phyloP scores from a whole-genome alignment of 2,888 invertebrate species.

The Gerris lacustris region DNA sequence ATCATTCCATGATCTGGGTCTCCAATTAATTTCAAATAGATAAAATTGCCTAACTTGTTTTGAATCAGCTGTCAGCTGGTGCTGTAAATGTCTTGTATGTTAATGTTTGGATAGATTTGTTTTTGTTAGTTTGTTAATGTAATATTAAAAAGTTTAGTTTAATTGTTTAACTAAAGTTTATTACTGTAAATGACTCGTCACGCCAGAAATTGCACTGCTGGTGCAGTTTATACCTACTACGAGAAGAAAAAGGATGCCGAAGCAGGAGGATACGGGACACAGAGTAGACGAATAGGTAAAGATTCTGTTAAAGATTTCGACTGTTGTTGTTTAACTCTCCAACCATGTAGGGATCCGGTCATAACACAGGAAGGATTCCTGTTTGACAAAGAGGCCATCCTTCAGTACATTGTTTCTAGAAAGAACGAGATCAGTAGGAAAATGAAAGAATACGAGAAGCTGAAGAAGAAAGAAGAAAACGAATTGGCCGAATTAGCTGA shows the following conservation, averaged over 20 bases:
- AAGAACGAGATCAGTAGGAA: slow-evolving; percentile 82
- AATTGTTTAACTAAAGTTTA: no score
- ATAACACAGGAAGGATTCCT: slow-evolving; percentile 85
- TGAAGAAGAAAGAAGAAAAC: slow-evolving; percentile 58
- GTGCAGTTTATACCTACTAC: slow-evolving; percentile 95
- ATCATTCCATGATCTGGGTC: no score
- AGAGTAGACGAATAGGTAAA: slow-evolving; percentile 75
- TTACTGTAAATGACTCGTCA: slow-evolving; percentile 69
- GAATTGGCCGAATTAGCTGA: slow-evolving; percentile 56
- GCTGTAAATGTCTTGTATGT: no score
- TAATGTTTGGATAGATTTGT: no score
- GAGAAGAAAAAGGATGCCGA: slow-evolving; percentile 93
- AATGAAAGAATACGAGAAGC: slow-evolving; percentile 82
- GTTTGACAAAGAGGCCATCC: slow-evolving; percentile 92
- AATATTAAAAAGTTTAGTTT: no score
- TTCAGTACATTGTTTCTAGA: slow-evolving; percentile 87
- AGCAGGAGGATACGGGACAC: slow-evolving; percentile 85
- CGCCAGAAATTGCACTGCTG: slow-evolving; percentile 95
- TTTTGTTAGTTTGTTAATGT: no score
- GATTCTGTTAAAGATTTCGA: slow-evolving; percentile 94
- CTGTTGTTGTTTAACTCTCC: slow-evolving; percentile 90
- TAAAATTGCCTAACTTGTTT: no score
- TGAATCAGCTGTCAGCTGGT: no score
- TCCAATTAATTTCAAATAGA: no score
- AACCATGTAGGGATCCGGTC: slow-evolving; percentile 89